Base-by-base conservation (phyloP, 2,113 vertebrate species). In the Syngnathus scovelli region DNA sequence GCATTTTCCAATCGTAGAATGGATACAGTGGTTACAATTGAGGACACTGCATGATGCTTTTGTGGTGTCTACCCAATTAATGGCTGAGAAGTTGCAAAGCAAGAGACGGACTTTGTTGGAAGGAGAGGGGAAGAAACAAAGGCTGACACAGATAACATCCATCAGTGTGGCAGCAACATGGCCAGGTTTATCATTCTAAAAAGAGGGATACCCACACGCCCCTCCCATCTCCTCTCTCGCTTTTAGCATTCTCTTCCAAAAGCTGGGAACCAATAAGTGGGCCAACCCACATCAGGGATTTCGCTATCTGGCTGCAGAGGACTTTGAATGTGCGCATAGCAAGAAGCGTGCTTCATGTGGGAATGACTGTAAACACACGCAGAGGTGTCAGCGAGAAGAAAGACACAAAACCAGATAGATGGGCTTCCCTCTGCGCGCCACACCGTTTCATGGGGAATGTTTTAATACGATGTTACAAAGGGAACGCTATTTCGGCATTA, bases 241-340 rank as follows among this genome's bases (percentile, higher is more conserved):
- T 52, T 33, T n/a, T 39, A 18, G 19, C n/a, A 51, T 67, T 72
- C 69, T 8, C 37, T n/a, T 63, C 71, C 73, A 84, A 86, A 87
- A 80, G 74, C 75, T 74, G 77, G 77, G 82, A 81, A 72, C 76
- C 72, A 79, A 80, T 78, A 90, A 88, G 81, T 86, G 83, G 88
- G 88, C 87, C 87, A 89, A 83, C 83, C 81, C 88, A 87, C 87
- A 84, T 85, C 81, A 83, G 87, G 88, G 87, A 89, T 87, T 33
- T 87, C 86, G 77, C 78, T 68, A 69, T 81, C 66, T 64, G 54
- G 74, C 88, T 86, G 81, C 80, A 82, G 77, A 82, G 79, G 81
- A 78, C 85, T 83, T 81, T 86, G 82, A 76, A 80, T 79, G 71
- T 72, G 79, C 72, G 79, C 76, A 72, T 54, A 76, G 81, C 60